A percentile compares a stretch with the other conserved stretches of the same genome.
Conservation (phyloP, 2,888 invertebrate species). For the Synergus japonicus region DNA sequence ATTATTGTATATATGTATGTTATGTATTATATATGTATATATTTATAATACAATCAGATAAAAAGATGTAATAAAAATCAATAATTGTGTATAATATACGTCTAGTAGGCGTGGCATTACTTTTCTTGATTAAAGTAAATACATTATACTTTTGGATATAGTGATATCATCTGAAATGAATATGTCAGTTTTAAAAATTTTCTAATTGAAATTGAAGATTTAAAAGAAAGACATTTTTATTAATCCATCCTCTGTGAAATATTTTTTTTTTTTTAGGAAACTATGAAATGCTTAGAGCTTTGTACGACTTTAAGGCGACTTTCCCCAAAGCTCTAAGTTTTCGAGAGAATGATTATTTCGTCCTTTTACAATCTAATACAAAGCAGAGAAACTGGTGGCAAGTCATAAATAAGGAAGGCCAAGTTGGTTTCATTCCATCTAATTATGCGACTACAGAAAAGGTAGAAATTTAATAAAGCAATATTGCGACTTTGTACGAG, state of each 20-base stretch:
- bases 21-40: too few species aligned
- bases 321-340: slow-evolving; percentile 91
- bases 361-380: slow-evolving; percentile 87
- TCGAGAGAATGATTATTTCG: slow-evolving; percentile 88
- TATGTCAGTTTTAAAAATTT: neutral
- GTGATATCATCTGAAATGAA: too few species aligned
- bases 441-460: slow-evolving; percentile 90
- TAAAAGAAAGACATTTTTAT: neutral
- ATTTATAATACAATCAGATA: too few species aligned
- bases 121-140: neutral
- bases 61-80: neutral
- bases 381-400: slow-evolving; percentile 94
- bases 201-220: neutral
- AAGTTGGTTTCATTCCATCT: slow-evolving; percentile 91
- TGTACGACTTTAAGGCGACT: slow-evolving; percentile 91
- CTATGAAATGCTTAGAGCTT: slow-evolving; percentile 89
- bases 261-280: slow-evolving; percentile 79
- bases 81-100: slow-evolving; percentile 25
- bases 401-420: slow-evolving; percentile 89
- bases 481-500: neutral
- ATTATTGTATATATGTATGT: too few species aligned
- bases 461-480: slow-evolving; percentile 78
- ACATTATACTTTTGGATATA: neutral
- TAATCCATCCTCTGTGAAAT: neutral
- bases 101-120: slow-evolving; percentile 17